These are phyloP conservation scores for Ispidina lecontei DNA, from an alignment of 2,797 vertebrate species.

Conservation along the genomic window DNA sequence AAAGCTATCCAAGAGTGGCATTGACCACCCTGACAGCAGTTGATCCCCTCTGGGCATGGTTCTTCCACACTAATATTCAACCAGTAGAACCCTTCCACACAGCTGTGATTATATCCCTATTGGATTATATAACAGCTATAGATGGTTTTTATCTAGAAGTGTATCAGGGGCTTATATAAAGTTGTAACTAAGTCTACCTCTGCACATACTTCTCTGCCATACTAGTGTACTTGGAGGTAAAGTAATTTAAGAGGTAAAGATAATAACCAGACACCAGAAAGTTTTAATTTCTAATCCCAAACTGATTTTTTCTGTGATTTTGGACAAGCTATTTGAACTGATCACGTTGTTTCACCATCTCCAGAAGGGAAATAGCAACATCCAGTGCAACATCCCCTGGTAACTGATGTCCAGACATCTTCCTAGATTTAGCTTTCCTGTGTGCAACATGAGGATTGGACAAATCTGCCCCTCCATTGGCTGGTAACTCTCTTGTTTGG, in stretches of 20 bases:
- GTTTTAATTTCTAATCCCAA: neutral
- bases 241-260: neutral
- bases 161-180: neutral
- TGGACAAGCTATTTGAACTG: neutral
- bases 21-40: neutral
- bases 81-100: neutral
- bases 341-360: fast-evolving
- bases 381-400: neutral
- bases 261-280: neutral
- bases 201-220: neutral
- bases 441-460: neutral
- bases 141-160: neutral
- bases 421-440: neutral
- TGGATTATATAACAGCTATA: neutral
- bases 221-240: neutral
- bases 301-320: neutral
- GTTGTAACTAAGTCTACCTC: neutral
- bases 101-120: neutral
- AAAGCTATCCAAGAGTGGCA: neutral
- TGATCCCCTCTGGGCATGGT: neutral
- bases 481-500: neutral
- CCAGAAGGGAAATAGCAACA: neutral
- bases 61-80: neutral
- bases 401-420: neutral
- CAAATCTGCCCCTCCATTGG: neutral